Base-by-base conservation (phyloP, 2,888 invertebrate species). In the Mythimna lalbum region DNA sequence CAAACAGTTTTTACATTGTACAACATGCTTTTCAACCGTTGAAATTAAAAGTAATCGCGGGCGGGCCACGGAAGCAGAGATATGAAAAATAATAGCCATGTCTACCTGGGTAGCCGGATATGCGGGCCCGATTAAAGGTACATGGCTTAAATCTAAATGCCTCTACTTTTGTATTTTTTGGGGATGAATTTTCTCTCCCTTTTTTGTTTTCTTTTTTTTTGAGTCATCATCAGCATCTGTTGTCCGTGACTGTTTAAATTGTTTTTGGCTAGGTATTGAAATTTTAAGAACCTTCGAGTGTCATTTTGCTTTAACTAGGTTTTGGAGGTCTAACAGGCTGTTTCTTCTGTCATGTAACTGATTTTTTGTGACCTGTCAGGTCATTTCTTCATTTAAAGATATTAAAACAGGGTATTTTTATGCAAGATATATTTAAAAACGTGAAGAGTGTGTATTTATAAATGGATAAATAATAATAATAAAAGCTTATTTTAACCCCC, bases 11-110 rank as follows among this genome's bases (percentile, higher is more conserved):
- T 90, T 90, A 87, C 87, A 88, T 89, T 91, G 90, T 90, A 89
- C 87, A 89, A 91, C 92, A 91, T 88, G 91, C 86, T 89, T 92
- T 90, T 90, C 88, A 90, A 91, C 89, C 89, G 90, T 90, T 88
- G 89, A 89, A 91, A 94, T 93, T 94, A 94, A 94, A 94, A 94
- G 88, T 94, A 93, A 95, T 94, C 90, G 90, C 86, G 84, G 86
- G 85, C 85, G 87, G 86, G 88, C 88, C 87, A 89, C 90, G 92
- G 90, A 91, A 91, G 87, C 90, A 86, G 89, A 91, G 91, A 93
- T 93, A 94, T 94, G 93, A 92, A 92, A 91, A 93, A 93, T 92
- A 93, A 92, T 91, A 92, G 89, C 89, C 80, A 81, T 85, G 86
- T 88, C 87, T 89, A 89, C 87, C 88, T 87, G 85, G 69, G 80